Conservation (phyloP, 2,113 vertebrate species). For the Apteryx mantelli region DNA sequence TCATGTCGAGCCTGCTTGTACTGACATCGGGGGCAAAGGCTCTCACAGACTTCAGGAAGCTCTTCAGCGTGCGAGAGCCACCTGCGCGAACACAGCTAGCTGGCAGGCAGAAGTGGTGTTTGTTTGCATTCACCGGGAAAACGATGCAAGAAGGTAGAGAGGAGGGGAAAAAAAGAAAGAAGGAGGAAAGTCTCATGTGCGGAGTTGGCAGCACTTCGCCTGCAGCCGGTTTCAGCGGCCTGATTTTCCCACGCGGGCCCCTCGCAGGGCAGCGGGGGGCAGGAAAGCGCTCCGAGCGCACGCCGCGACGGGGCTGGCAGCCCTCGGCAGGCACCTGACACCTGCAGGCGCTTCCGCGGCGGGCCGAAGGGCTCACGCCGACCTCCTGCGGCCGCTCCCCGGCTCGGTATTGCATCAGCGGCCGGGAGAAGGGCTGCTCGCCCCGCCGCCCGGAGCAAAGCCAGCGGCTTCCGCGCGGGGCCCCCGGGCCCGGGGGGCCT, state of each 20-base stretch:
- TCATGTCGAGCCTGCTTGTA: too few species aligned
- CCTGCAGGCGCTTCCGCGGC: neutral
- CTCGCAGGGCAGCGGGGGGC: neutral
- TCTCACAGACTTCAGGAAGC: fast-evolving
- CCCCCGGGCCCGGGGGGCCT: too few species aligned
- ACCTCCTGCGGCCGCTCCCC: fast-evolving
- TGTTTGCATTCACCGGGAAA: too few species aligned
- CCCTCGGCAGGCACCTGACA: neutral
- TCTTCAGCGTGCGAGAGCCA: too few species aligned
- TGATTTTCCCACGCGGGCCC: neutral
- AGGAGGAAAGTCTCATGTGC: neutral
- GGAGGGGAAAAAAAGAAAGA: fast-evolving
- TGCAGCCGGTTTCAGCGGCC: fast-evolving
- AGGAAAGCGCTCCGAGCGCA: neutral
- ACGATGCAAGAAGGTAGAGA: too few species aligned
- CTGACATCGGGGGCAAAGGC: fast-evolving
- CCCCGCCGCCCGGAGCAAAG: too few species aligned
- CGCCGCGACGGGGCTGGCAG: neutral
- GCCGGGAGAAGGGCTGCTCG: too few species aligned
- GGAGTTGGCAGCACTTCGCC: neutral
- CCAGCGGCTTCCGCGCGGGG: too few species aligned
- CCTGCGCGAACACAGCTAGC: fast-evolving
- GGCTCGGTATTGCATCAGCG: neutral
- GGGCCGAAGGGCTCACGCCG: neutral
- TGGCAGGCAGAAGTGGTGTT: fast-evolving